Conservation (phyloP, 2,888 invertebrate genomes). For the Lasioglossum marginatum region DNA sequence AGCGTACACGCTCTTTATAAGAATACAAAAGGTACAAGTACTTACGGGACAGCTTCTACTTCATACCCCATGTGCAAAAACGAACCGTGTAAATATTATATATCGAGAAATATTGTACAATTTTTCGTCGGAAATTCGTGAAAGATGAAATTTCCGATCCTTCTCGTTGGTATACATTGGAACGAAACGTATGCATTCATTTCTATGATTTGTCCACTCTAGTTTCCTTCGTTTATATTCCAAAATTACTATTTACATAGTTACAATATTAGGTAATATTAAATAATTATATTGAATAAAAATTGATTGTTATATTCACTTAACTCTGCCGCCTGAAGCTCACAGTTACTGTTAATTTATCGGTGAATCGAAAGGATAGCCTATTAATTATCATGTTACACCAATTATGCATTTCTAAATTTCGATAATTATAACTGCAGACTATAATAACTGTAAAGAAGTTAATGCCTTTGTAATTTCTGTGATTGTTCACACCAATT, state of each 20-base stretch:
- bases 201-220: neutral
- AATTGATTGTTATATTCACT: slow-evolving; percentile 24
- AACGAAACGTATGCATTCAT: neutral
- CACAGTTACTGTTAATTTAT: neutral
- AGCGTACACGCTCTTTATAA: neutral
- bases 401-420: slow-evolving; percentile 2
- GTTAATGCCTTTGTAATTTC: slow-evolving; percentile 23
- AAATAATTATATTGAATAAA: neutral
- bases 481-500: slow-evolving; percentile 8
- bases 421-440: slow-evolving; percentile 31
- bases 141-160: neutral
- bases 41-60: neutral
- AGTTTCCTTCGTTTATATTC: neutral
- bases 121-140: neutral
- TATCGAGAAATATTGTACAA: neutral
- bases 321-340: neutral
- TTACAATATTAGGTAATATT: neutral
- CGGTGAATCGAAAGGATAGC: neutral
- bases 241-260: neutral
- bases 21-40: neutral
- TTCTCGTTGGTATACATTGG: neutral
- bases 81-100: neutral
- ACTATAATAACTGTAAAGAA: slow-evolving; percentile 29
- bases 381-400: neutral
- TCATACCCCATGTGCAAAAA: neutral